Evolutionary conservation across 2,113 vertebrate genomes (phyloP), one percentile per base, ranked within the genome.

Genomic region (Athene cunicularia): DNA sequence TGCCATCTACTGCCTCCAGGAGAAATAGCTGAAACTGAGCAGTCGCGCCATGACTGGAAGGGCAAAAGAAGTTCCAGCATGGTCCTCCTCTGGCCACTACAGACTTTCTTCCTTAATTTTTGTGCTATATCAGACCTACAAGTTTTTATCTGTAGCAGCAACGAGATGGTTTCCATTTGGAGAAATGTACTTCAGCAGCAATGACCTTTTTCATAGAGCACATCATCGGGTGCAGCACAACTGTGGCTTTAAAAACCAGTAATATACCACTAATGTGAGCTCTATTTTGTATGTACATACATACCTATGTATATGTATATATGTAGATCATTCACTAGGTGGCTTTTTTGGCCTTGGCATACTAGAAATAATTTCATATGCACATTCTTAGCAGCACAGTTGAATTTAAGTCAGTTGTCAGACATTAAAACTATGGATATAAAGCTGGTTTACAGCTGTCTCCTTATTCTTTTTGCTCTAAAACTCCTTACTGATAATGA

Each of bases 1-100:
- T 96, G 96, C 96, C 97, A 97, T 81, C 97, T 97, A 79, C 91
- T 97, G 97, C 90, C 77, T 91, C 37, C 0, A 2, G 24, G 50
- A 59, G 60, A 90, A 95, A 96, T 33, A 74, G 64, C 53, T 64
- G 45, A 28, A 66, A 32, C 32, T 71, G 41, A 62, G 24, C n/a
- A 70, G 32, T 19, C 0, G 2, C 26, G 63, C 22, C 11, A 2
- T 18, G 22, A 30, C 43, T 45, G n/a, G 20, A 77, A 63, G 52
- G 59, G 41, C 5, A 41, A 37, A 60, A 59, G 8, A 24, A 66
- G 5, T 56, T 30, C 11, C 73, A 58, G 4, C 17, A 14, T 11
- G 11, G 27, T 80, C 33, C 41, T 90, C 75, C 55, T 63, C 66
- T 84, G 20, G 63, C 6, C 8, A 12, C 20, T 30, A 35, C 5